Percentiles rank a stretch among this genome's conserved stretches.
These are phyloP conservation scores for Zaprionus ghesquierei DNA, from an alignment of 1,140 invertebrate species.

Conservation along the genomic window DNA sequence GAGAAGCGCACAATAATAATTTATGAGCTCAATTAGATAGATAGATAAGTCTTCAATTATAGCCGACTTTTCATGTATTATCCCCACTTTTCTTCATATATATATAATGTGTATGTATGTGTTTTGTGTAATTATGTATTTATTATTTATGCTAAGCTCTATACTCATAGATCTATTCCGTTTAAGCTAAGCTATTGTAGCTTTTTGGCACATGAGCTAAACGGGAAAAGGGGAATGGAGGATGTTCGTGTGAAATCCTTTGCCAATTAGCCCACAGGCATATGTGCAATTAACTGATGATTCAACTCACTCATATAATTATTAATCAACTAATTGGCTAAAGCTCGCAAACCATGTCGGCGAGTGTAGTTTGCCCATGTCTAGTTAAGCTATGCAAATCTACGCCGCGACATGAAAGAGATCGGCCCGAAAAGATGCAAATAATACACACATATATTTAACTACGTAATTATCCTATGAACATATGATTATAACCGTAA, in stretches of 20 bases:
- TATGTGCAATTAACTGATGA: slow-evolving; percentile 62
- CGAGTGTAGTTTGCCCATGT: not conserved
- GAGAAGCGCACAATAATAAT: slow-evolving; percentile 8
- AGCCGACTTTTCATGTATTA: slow-evolving; percentile 47
- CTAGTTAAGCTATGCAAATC: slow-evolving; percentile 26
- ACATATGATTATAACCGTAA: not conserved
- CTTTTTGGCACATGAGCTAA: slow-evolving; percentile 49
- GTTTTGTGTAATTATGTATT: slow-evolving; percentile 36
- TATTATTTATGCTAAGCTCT: slow-evolving; percentile 7
- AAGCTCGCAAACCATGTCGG: slow-evolving; percentile 34
- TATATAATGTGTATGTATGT: slow-evolving; percentile 12
- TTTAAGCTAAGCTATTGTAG: slow-evolving; percentile 25
- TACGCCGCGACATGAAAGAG: not conserved
- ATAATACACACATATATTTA: slow-evolving; percentile 1
- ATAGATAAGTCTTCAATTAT: slow-evolving; percentile 42
- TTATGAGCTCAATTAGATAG: slow-evolving; percentile 57
- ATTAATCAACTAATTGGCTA: slow-evolving; percentile 34
- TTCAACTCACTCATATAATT: slow-evolving; percentile 47
- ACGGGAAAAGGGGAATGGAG: not conserved
- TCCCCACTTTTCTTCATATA: slow-evolving; percentile 33
- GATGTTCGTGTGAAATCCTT: slow-evolving; percentile 54
- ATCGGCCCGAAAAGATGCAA: slow-evolving; percentile 12
- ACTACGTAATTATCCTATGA: slow-evolving; percentile 7
- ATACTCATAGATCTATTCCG: slow-evolving; percentile 9
- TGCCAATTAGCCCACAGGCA: slow-evolving; percentile 52